Conservation (phyloP, 2,113 vertebrate species). For the Panthera leo region DNA sequence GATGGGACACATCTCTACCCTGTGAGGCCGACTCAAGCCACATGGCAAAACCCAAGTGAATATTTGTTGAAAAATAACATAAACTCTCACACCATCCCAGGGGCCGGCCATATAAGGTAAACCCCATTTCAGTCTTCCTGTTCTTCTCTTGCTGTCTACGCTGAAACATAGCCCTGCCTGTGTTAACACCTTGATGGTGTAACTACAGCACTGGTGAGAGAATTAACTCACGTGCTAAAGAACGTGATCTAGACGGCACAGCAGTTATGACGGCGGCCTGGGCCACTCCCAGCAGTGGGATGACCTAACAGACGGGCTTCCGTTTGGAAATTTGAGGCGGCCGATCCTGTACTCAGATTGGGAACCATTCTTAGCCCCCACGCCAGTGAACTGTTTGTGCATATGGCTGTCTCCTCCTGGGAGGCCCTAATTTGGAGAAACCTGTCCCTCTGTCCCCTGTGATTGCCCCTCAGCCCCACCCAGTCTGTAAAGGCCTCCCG, state of each 20-base stretch:
- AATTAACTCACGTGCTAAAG: not conserved
- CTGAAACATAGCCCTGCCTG: no score
- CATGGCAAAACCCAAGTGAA: not conserved
- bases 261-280: not conserved
- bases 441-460: not conserved
- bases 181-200: not conserved
- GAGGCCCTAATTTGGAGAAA: not conserved
- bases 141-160: not conserved
- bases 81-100: not conserved
- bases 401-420: not conserved
- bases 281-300: not conserved
- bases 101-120: not conserved
- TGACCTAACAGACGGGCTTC: not conserved
- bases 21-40: not conserved
- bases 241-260: not conserved
- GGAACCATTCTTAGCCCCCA: not conserved
- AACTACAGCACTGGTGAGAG: accelerated
- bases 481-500: not conserved
- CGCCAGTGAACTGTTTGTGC: accelerated
- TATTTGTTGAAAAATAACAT: not conserved
- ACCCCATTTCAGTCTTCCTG: accelerated
- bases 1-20: not conserved
- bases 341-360: not conserved
- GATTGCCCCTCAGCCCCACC: no score
- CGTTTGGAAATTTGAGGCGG: not conserved